Base-by-base conservation (phyloP, 2,113 vertebrate species). In the Bagarius yarrelli region DNA sequence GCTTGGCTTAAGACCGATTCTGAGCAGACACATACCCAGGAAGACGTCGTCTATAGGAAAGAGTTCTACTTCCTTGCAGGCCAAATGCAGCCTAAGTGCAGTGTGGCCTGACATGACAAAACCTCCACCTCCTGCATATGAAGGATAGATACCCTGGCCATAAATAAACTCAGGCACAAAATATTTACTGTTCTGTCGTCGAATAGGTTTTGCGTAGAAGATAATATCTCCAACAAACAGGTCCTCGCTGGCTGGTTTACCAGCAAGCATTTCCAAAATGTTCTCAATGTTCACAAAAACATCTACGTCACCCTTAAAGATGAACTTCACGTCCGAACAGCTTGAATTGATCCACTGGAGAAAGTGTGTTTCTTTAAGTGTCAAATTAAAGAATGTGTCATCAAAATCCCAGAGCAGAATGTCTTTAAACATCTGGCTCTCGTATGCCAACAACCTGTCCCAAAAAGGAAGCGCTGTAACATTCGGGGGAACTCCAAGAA, bases 11-110 rank as follows among this genome's bases (percentile, higher is more conserved):
- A 99, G 92, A 19, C 90, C 92, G 5, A 99, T 93, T 34, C 95
- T 91, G 90, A 96, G 95, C 56, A 99, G 91, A 86, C 97, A 99
- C 97, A 99, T 99, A 40, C 98, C 97, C 88, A 99, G 82, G 82
- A 98, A 99, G 82, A 99, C 98, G 0, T 99, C 97, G 0, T 99
- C 98, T 0, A 99, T 99, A 34, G 98, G 98, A 84, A 98, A 99
- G 84, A 99, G 91, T 81, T 99, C 98, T 36, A 99, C 98, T 85
- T 98, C 93, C 5, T 91, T 90, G 84, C 98, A 98, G 60, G 96
- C 95, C 0, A 83, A 81, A 0, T 94, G 92, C 0, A 99, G 93
- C 25, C 93, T 95, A 69, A 81, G 91, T 8, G 97, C 93, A 0
- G 97, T 98, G 57, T 84, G 82, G 2, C 95, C 93, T 0, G 97